phyloP scores from a whole-genome alignment of 2,113 vertebrate species.

The Tautogolabrus adspersus region DNA sequence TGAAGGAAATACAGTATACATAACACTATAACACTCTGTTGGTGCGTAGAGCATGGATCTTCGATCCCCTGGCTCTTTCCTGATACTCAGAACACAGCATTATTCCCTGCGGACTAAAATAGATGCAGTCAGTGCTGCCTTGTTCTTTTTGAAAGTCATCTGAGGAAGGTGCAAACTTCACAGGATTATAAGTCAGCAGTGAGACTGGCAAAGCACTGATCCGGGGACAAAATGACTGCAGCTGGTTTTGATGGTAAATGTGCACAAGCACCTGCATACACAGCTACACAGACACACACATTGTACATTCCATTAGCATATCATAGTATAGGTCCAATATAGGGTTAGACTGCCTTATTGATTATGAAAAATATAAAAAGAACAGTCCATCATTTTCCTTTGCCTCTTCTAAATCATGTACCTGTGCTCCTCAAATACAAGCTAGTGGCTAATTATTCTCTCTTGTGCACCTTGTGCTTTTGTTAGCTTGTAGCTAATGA shows the following conservation, averaged over 20 bases:
- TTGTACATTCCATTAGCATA: constrained; percentile 57
- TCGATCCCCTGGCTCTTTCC: constrained; percentile 49
- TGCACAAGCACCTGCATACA: constrained; percentile 5
- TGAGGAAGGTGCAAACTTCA: constrained; percentile 45
- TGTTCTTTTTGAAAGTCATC: constrained; percentile 65
- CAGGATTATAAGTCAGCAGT: constrained; percentile 43
- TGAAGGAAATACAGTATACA: constrained; percentile 26
- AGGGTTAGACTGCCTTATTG: constrained; percentile 58
- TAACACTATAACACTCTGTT: constrained; percentile 7
- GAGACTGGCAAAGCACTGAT: constrained; percentile 8
- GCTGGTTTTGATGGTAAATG: constrained; percentile 39
- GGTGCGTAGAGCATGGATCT: constrained; percentile 57
- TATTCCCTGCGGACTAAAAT: constrained; percentile 49
- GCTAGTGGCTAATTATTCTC: constrained; percentile 48
- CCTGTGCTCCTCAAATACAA: constrained; percentile 67
- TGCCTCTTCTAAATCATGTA: constrained; percentile 54
- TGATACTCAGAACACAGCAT: constrained; percentile 65
- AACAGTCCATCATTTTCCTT: not conserved
- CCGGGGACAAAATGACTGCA: constrained; percentile 24
- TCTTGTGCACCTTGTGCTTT: constrained; percentile 55
- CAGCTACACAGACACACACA: constrained; percentile 14
- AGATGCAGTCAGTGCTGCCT: constrained; percentile 42
- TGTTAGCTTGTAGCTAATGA: constrained; percentile 44
- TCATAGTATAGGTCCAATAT: constrained; percentile 45
- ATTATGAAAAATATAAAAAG: constrained; percentile 59